These are phyloP conservation scores for Eolophus roseicapilla DNA, from an alignment of 2,113 vertebrate genomes.

Conservation along the genomic window DNA sequence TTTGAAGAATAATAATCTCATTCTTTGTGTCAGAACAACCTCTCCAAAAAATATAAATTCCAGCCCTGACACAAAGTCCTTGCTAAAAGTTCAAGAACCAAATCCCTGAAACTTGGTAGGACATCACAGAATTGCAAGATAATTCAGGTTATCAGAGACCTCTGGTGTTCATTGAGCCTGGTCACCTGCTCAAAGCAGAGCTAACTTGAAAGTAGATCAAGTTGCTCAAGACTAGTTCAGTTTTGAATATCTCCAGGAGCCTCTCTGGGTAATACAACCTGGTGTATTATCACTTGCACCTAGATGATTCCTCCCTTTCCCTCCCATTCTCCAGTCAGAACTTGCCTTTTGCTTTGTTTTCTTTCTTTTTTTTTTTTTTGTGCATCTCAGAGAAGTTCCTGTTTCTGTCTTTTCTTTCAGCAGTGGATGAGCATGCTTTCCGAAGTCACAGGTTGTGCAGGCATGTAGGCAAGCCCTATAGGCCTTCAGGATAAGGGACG, in stretches of 20 bases:
- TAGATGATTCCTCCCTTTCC: not conserved
- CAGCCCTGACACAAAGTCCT: not conserved
- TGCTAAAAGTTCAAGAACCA: not conserved
- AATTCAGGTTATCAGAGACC: not conserved
- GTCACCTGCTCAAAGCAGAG: not conserved
- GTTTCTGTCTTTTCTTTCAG: not conserved
- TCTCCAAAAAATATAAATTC: not conserved
- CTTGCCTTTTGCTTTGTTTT: not conserved
- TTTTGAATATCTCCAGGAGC: not conserved
- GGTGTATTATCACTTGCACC: not conserved
- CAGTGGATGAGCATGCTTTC: not conserved
- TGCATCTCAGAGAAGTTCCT: not conserved
- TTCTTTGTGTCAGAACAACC: not conserved
- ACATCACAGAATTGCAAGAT: not conserved
- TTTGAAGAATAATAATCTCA: not conserved
- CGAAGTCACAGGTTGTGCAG: not conserved
- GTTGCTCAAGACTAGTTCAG: not conserved
- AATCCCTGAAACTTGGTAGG: not conserved
- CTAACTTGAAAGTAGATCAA: not conserved
- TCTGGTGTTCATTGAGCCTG: not conserved
- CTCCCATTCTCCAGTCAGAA: not conserved
- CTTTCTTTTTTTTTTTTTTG: not conserved
- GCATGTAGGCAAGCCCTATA: not conserved
- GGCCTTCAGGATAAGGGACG: not conserved
- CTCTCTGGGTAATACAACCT: not conserved